phyloP scores from a whole-genome alignment of 2,113 vertebrate genomes.

The Lophius piscatorius region DNA sequence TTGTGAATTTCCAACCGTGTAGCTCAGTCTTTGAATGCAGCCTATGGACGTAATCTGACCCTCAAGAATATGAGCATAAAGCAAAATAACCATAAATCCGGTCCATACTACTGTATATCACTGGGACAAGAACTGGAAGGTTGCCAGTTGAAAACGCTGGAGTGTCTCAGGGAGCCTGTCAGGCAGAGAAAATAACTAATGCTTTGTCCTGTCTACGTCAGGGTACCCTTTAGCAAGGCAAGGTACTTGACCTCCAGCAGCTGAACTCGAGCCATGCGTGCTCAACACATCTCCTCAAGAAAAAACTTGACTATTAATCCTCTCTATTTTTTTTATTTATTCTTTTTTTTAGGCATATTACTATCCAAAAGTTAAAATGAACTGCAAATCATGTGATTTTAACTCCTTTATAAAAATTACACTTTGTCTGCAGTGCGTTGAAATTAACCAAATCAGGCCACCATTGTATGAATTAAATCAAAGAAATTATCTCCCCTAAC shows the following conservation, averaged over 20 bases:
- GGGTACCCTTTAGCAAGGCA: constrained; percentile 48
- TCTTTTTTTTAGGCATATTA: too few relatives aligned
- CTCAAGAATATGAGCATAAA: constrained; percentile 18
- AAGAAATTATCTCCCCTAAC: too few relatives aligned
- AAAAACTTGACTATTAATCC: neutral
- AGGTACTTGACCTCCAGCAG: constrained; percentile 46
- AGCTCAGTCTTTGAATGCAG: neutral
- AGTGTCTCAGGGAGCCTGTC: constrained; percentile 27
- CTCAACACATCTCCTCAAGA: neutral
- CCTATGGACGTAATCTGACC: constrained; percentile 15
- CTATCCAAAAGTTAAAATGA: too few relatives aligned
- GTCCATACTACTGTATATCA: constrained; percentile 35
- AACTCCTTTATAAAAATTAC: too few relatives aligned
- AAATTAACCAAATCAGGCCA: too few relatives aligned
- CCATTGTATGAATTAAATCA: too few relatives aligned
- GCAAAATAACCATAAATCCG: constrained; percentile 43
- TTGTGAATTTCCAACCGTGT: neutral
- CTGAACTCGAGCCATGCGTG: neutral
- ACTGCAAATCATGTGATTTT: too few relatives aligned
- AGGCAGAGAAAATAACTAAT: constrained; percentile 29
- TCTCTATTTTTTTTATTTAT: neutral
- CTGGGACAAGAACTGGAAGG: constrained; percentile 16
- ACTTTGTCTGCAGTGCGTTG: too few relatives aligned
- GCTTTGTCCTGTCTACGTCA: constrained; percentile 26
- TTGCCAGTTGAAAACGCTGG: constrained; percentile 44